A percentile compares a stretch with the other conserved stretches of the same genome.
These are phyloP conservation scores for Avahi laniger DNA, from an alignment of 2,797 vertebrate genomes.

Conservation along the genomic window DNA sequence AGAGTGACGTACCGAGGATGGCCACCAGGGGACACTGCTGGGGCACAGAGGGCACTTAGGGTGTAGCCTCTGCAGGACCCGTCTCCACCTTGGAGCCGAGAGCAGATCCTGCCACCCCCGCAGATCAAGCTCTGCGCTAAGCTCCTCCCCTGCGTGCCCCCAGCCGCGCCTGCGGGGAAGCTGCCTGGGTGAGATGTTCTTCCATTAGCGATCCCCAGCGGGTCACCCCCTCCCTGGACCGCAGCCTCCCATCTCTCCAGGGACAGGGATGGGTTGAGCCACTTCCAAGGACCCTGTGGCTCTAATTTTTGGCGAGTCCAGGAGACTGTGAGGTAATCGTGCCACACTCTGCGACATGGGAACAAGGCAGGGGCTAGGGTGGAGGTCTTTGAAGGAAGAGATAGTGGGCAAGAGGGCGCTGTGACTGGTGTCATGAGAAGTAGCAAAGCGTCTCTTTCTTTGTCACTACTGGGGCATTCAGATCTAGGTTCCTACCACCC, in stretches of 20 bases:
- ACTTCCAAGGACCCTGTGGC: background rate
- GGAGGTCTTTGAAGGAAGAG: background rate
- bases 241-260: background rate
- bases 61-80: too few species aligned
- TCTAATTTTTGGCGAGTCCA: background rate
- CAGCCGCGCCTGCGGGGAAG: too few species aligned
- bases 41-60: background rate
- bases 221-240: background rate
- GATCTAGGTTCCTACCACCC: too few species aligned
- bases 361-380: background rate
- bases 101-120: background rate
- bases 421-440: background rate
- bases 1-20: background rate
- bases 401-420: background rate
- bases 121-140: background rate
- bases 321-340: background rate
- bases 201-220: background rate
- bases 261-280: background rate
- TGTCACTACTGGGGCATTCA: background rate
- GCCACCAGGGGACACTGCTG: conserved; percentile 65
- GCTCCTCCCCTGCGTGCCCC: too few species aligned
- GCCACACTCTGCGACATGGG: background rate
- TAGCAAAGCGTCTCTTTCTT: too few species aligned
- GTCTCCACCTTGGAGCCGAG: background rate
- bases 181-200: background rate